These are phyloP conservation scores for Candidula unifasciata DNA, from an alignment of 2,888 invertebrate genomes.

Conservation along the genomic window DNA sequence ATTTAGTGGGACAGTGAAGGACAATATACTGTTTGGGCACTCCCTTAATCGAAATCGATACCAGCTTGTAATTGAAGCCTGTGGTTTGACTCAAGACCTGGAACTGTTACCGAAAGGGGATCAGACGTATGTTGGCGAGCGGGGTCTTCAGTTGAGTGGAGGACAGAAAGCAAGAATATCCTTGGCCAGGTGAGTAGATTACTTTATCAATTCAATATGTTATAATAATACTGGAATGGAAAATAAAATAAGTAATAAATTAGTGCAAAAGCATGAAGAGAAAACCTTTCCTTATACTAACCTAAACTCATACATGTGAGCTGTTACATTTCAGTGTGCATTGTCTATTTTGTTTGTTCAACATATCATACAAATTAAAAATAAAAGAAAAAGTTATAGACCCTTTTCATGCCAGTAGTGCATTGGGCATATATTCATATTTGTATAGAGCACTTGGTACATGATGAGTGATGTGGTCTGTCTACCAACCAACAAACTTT, in stretches of 20 bases:
- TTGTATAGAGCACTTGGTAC: no score
- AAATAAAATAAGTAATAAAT: background rate
- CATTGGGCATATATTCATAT: no score
- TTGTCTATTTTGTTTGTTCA: no score
- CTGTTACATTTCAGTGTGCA: no score
- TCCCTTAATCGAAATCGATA: conserved; percentile 81
- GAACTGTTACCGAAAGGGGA: conserved; percentile 87
- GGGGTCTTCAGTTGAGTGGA: conserved; percentile 90
- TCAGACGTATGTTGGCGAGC: conserved; percentile 90
- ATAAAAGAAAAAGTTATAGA: no score
- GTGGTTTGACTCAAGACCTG: conserved; percentile 82
- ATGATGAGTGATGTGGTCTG: no score
- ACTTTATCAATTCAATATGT: no score
- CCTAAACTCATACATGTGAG: no score
- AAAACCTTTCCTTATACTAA: no score
- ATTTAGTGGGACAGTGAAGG: conserved; percentile 85
- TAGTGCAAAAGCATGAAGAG: background rate
- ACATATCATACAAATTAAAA: no score
- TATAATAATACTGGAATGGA: background rate
- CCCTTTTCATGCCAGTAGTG: no score
- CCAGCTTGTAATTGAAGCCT: conserved; percentile 82
- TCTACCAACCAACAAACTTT: no score
- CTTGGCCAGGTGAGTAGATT: conserved; percentile 76
- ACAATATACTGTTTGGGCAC: conserved; percentile 94
- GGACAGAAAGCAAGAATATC: conserved; percentile 90